phyloP scores from a whole-genome alignment of 1,140 invertebrate genomes.

The Zaprionus vittiger region DNA sequence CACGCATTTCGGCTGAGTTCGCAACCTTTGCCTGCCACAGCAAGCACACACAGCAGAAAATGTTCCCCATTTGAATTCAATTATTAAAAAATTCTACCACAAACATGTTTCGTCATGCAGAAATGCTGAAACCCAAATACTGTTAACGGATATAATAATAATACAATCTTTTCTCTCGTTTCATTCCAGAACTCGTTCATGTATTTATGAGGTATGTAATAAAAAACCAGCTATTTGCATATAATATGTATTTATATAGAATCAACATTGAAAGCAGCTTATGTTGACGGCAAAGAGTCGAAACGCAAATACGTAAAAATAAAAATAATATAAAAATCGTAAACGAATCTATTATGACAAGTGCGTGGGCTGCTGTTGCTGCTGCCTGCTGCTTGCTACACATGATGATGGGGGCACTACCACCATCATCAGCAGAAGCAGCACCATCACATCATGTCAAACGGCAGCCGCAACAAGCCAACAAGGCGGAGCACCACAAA shows the following conservation, averaged over 20 bases:
- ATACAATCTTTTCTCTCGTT: conserved; percentile 13
- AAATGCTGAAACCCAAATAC: conserved; percentile 6
- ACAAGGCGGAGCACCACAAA: conserved; percentile 10
- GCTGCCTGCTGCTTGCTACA: conserved; percentile 48
- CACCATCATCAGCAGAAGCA: not conserved
- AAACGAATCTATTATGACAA: conserved; percentile 81
- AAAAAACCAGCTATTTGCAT: conserved; percentile 27
- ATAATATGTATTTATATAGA: conserved; percentile 23
- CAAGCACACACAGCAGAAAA: not conserved
- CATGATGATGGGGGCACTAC: conserved; percentile 45
- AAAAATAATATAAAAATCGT: conserved; percentile 66
- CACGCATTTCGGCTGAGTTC: not conserved
- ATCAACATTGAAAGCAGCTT: conserved; percentile 64
- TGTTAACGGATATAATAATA: not conserved
- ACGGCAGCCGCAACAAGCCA: conserved; percentile 64
- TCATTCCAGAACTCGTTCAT: conserved; percentile 68
- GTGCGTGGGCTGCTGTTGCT: conserved; percentile 64
- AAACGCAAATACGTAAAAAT: conserved; percentile 44
- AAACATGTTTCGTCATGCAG: not conserved
- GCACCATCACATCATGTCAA: conserved; percentile 67
- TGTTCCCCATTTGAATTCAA: not conserved
- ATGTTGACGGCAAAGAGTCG: conserved; percentile 24
- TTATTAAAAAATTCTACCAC: conserved; percentile 1
- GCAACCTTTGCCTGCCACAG: not conserved
- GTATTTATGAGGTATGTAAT: conserved; percentile 74